Conservation (phyloP, 2,888 invertebrate genomes). For the Drosophila prostipennis region DNA sequence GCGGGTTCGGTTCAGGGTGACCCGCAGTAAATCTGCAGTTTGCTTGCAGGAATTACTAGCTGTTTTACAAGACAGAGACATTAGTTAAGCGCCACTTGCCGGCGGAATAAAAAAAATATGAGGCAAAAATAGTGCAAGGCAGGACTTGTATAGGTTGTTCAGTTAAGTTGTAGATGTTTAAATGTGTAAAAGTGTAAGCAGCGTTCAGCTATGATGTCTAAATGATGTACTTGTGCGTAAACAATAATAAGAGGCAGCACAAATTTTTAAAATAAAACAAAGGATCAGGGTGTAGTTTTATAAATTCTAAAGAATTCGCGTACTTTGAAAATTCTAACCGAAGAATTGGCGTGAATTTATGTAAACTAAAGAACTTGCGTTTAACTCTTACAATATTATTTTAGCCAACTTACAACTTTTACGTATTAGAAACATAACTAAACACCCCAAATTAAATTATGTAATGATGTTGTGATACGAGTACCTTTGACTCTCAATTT, state of each 20-base stretch:
- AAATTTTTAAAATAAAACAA: no score
- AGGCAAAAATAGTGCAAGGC: slow-evolving; percentile 17
- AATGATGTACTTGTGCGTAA: no score
- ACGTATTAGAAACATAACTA: background rate
- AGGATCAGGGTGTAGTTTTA: no score
- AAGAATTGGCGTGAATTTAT: no score
- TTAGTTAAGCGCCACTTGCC: slow-evolving; percentile 57
- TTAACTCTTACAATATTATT: background rate
- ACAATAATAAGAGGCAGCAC: no score
- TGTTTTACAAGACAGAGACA: slow-evolving; percentile 52
- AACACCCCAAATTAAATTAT: background rate
- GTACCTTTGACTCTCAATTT: slow-evolving; percentile 90
- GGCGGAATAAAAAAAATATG: slow-evolving; percentile 32
- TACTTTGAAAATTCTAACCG: no score
- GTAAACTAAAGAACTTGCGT: background rate
- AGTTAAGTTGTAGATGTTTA: background rate
- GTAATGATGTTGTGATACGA: slow-evolving; percentile 49
- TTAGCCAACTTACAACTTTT: no score
- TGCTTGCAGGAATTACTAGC: slow-evolving; percentile 61
- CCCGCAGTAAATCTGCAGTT: slow-evolving; percentile 66
- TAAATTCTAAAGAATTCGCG: no score
- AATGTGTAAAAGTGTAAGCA: background rate
- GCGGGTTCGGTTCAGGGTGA: slow-evolving; percentile 19
- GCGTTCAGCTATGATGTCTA: no score
- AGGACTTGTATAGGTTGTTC: slow-evolving; percentile 6